Conservation (phyloP, 2,797 vertebrate genomes). For the Karalla daura region DNA sequence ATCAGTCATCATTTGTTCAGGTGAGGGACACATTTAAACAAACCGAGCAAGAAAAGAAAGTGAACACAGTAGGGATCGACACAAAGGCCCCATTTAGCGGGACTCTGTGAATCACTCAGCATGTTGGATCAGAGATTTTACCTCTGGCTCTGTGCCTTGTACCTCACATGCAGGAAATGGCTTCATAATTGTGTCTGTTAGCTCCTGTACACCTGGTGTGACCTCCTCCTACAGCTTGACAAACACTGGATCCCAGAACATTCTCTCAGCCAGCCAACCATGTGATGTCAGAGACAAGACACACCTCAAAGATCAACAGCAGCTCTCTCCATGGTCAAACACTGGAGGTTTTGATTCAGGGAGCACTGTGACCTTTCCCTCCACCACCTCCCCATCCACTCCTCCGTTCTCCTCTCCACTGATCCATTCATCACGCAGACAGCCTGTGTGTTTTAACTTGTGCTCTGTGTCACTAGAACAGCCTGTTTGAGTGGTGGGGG, state of each 20-base stretch:
- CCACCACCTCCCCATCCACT: constrained; percentile 24
- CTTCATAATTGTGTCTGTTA: constrained; percentile 4
- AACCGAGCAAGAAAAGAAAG: neutral
- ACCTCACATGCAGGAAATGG: constrained; percentile 38
- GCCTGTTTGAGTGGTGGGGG: constrained; percentile 23
- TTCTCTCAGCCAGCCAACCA: constrained; percentile 30
- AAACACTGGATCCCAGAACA: constrained; percentile 14
- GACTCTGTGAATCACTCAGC: constrained; percentile 12
- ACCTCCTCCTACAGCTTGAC: constrained; percentile 8
- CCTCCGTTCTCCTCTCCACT: constrained; percentile 12
- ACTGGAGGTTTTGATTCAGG: constrained; percentile 54
- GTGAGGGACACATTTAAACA: neutral
- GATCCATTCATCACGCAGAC: constrained; percentile 72
- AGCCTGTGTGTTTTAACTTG: constrained; percentile 60
- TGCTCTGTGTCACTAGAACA: constrained; percentile 49
- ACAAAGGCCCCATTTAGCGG: neutral
- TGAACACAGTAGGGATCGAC: neutral
- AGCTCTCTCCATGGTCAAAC: constrained; percentile 46
- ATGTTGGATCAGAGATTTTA: constrained; percentile 34
- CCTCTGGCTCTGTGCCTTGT: constrained; percentile 15
- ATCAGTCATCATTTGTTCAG: constrained; percentile 14
- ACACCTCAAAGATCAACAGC: constrained; percentile 58
- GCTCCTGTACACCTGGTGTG: constrained; percentile 15
- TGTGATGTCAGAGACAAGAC: constrained; percentile 40
- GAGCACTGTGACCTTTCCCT: constrained; percentile 68